phyloP scores from a whole-genome alignment of 2,888 invertebrate genomes.

The Dermolepida albohirtum region DNA sequence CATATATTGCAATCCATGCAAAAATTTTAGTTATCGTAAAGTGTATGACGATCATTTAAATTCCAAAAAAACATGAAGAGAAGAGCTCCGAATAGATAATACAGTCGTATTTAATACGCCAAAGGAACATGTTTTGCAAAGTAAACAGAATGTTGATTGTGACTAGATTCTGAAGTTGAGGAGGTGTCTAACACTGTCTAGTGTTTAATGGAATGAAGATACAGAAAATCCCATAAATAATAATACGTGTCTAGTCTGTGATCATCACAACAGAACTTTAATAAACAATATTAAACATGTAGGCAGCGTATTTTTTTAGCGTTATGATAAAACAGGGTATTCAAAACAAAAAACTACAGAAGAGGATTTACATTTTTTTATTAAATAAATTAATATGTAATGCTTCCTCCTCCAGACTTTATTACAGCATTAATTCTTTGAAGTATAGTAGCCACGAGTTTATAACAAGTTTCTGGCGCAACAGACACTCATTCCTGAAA shows the following conservation, averaged over 20 bases:
- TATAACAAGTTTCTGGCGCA: too few relatives aligned
- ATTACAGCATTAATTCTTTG: too few relatives aligned
- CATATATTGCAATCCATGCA: slow-evolving; percentile 80
- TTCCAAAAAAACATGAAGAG: slow-evolving; percentile 90
- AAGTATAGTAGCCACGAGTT: too few relatives aligned
- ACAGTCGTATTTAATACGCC: slow-evolving; percentile 44
- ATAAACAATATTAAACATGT: slow-evolving; percentile 92
- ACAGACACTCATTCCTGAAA: too few relatives aligned
- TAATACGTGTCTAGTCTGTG: slow-evolving; percentile 91
- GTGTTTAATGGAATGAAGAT: slow-evolving; percentile 84
- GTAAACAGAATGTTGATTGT: slow-evolving; percentile 59
- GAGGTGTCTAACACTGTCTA: slow-evolving; percentile 84
- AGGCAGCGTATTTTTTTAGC: too few relatives aligned
- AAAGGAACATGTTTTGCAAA: slow-evolving; percentile 61
- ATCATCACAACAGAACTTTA: slow-evolving; percentile 79
- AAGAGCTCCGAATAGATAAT: slow-evolving; percentile 48
- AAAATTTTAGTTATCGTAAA: slow-evolving; percentile 87
- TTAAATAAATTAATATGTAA: too few relatives aligned
- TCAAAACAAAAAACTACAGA: too few relatives aligned
- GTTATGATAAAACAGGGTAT: too few relatives aligned
- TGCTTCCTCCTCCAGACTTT: too few relatives aligned
- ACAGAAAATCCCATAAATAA: slow-evolving; percentile 79
- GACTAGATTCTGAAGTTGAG: slow-evolving; percentile 66
- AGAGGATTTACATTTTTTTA: too few relatives aligned
- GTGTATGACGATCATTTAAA: slow-evolving; percentile 90